Evolutionary conservation across 2,113 vertebrate species (phyloP).

Genomic region (Oncorhynchus kisutch): DNA sequence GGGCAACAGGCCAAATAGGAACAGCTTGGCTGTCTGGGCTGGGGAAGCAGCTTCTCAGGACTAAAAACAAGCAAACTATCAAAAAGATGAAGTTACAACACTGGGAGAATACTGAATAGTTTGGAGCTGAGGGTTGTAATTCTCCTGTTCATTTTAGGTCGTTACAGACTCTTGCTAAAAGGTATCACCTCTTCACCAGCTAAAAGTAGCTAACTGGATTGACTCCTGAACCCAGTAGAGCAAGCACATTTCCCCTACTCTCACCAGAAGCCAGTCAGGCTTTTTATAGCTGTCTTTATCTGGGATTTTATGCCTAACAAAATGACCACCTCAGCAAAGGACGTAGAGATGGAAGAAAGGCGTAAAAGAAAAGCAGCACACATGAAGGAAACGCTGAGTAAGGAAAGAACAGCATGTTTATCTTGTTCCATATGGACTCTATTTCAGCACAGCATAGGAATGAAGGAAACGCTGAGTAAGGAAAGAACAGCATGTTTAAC

Average conservation of each 20-base stretch:
- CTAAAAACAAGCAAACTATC: neutral
- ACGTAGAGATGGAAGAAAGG: conserved; percentile 23
- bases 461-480: conserved; percentile 19
- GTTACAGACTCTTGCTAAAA: neutral
- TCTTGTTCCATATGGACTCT: neutral
- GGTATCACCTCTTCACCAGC: conserved; percentile 9
- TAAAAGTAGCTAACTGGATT: conserved; percentile 48
- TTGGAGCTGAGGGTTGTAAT: neutral
- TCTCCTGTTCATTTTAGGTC: neutral
- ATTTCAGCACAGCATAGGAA: neutral
- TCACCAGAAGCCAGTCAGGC: conserved; percentile 45
- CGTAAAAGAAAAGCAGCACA: neutral
- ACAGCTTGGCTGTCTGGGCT: neutral
- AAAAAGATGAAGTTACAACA: neutral
- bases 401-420: conserved; percentile 1
- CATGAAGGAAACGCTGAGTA: conserved; percentile 23
- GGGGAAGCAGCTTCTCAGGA: neutral
- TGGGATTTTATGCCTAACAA: conserved; percentile 47
- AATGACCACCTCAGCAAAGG: conserved; percentile 61
- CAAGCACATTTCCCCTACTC: conserved; percentile 53
- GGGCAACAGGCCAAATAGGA: neutral
- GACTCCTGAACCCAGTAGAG: conserved; percentile 27
- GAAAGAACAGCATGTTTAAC: neutral
- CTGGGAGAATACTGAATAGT: neutral
- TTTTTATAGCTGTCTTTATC: conserved; percentile 62